Evolutionary conservation across 2,113 vertebrate species (phyloP).

Genomic region (Chionis minor): DNA sequence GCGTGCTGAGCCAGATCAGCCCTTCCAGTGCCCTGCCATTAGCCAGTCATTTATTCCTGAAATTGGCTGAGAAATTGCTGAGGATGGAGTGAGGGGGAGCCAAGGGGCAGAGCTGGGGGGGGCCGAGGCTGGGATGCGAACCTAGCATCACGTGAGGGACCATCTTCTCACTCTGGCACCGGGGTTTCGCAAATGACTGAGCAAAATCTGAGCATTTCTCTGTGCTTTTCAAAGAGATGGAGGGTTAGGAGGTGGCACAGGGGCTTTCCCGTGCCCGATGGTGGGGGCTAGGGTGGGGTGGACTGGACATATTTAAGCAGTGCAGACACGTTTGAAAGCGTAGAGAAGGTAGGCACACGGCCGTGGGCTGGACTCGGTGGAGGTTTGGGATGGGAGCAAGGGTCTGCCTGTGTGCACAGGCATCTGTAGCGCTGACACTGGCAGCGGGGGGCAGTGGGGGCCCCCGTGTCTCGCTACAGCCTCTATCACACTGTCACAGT

Average conservation of each 20-base stretch:
- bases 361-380: fast-evolving
- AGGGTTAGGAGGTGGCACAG: background rate
- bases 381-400: background rate
- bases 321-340: background rate
- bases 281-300: background rate
- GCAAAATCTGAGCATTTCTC: background rate
- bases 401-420: fast-evolving
- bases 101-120: fast-evolving
- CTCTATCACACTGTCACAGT: background rate
- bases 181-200: background rate
- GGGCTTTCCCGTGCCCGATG: fast-evolving
- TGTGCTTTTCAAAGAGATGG: background rate
- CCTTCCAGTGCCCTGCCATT: background rate
- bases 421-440: background rate
- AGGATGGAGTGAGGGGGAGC: background rate
- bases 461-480: background rate
- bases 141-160: fast-evolving
- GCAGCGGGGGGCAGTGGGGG: background rate
- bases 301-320: background rate
- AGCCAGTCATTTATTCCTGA: background rate
- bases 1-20: background rate
- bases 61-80: background rate
- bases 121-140: background rate
- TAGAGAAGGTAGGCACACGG: fast-evolving
- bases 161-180: background rate